Conservation (phyloP, 2,888 invertebrate species). For the Brachyptera risi region DNA sequence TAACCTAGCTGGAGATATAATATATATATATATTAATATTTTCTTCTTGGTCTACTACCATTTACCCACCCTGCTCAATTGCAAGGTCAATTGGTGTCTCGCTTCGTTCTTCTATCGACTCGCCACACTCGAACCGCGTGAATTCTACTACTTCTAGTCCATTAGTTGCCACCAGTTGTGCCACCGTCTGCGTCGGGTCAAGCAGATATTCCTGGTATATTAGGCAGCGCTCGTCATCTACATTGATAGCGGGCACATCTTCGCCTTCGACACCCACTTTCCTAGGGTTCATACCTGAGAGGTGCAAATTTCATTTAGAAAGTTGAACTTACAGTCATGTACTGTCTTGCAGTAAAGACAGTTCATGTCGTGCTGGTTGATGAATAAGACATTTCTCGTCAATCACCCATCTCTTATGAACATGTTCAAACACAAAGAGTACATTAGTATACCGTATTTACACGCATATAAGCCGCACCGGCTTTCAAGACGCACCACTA, state of each 20-base stretch:
- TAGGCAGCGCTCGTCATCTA: conserved; percentile 74
- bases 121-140: conserved; percentile 84
- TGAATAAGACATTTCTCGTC: too few species aligned
- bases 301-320: neutral
- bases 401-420: too few species aligned
- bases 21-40: too few species aligned
- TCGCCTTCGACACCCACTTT: conserved; percentile 62
- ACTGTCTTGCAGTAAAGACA: too few species aligned
- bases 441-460: too few species aligned
- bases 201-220: conserved; percentile 84
- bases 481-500: too few species aligned
- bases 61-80: neutral
- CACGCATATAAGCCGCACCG: too few species aligned
- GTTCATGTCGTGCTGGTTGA: too few species aligned
- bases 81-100: neutral
- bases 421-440: too few species aligned
- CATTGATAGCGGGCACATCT: conserved; percentile 59
- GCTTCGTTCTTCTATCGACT: conserved; percentile 43
- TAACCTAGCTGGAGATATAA: too few species aligned
- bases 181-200: conserved; percentile 70
- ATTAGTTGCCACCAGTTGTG: conserved; percentile 61
- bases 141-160: conserved; percentile 66
- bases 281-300: conserved; percentile 67
- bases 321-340: neutral
- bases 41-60: too few species aligned